These are phyloP conservation scores for Distichodus sexfasciatus DNA, from an alignment of 2,797 vertebrate genomes.

Conservation along the genomic window DNA sequence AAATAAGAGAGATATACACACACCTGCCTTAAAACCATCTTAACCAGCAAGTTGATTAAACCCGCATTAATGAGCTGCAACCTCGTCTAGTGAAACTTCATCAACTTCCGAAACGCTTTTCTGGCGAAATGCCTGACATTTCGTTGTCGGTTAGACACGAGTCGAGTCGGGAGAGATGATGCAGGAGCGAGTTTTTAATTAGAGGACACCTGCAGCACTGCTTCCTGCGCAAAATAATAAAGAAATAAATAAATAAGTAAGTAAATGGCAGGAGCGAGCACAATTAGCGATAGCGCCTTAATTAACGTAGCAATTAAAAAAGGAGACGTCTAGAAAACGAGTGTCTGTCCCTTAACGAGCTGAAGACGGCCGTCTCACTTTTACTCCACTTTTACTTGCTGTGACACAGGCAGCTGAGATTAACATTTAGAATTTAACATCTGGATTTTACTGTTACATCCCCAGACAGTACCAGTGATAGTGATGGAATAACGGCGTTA, in stretches of 20 bases:
- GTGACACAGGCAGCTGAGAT: too few relatives aligned
- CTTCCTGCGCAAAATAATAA: conserved; percentile 54
- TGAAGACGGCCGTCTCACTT: not conserved
- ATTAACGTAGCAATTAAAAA: conserved; percentile 72
- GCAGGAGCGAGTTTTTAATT: conserved; percentile 61
- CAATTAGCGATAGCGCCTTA: conserved; percentile 75
- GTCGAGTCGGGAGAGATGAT: conserved; percentile 59
- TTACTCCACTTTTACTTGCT: not conserved
- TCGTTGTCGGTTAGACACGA: too few relatives aligned
- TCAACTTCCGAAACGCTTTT: not conserved
- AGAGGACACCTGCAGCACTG: conserved; percentile 54
- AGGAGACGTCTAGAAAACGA: conserved; percentile 69
- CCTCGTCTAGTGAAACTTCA: not conserved
- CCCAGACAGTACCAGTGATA: too few relatives aligned
- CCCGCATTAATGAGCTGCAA: not conserved
- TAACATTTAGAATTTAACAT: too few relatives aligned
- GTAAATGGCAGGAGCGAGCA: conserved; percentile 62
- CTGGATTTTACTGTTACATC: too few relatives aligned
- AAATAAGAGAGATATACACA: not conserved
- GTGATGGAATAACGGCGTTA: too few relatives aligned
- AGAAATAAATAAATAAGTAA: too few relatives aligned
- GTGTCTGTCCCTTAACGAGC: conserved; percentile 46
- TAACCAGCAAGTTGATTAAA: too few relatives aligned
- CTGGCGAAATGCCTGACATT: conserved; percentile 54
- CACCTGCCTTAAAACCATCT: too few relatives aligned